These are phyloP conservation scores for Lerema accius DNA, from an alignment of 1,140 invertebrate species.

Conservation along the genomic window DNA sequence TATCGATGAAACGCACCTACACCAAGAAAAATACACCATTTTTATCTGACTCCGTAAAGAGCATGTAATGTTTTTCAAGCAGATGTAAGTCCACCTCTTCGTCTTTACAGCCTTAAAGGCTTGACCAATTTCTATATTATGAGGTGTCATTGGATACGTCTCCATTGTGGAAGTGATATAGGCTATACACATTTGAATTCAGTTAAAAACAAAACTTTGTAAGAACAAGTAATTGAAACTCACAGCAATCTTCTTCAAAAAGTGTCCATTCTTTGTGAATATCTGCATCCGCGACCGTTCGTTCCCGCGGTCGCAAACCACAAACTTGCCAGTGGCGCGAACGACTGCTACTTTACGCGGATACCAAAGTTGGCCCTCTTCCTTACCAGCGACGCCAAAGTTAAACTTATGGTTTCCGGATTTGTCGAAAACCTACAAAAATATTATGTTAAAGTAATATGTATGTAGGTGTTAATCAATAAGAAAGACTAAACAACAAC, in stretches of 20 bases:
- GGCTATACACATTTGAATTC: too few species aligned
- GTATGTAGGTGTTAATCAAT: too few species aligned
- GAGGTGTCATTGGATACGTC: too few species aligned
- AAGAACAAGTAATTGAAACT: conserved; percentile 38
- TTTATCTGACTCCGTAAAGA: too few species aligned
- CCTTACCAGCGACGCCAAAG: conserved; percentile 95
- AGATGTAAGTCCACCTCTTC: too few species aligned
- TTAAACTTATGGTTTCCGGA: conserved; percentile 94
- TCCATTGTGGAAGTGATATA: too few species aligned
- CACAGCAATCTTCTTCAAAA: conserved; percentile 94
- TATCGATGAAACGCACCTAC: conserved; percentile 94
- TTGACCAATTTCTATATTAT: too few species aligned
- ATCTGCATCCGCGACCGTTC: conserved; percentile 98
- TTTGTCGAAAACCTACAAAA: conserved; percentile 92
- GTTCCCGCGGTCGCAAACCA: conserved; percentile 98
- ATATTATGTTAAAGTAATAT: background rate
- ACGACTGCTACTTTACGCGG: conserved; percentile 97
- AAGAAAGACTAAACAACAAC: conserved; percentile 7
- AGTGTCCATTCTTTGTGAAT: conserved; percentile 93
- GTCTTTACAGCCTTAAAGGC: too few species aligned
- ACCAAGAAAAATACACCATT: too few species aligned
- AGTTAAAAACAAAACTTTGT: too few species aligned
- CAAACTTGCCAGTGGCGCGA: conserved; percentile 93
- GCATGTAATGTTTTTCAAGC: too few species aligned
- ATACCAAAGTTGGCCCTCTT: conserved; percentile 98